Base-by-base conservation (phyloP, 2,113 vertebrate species). In the Gorsachius goisagi region DNA sequence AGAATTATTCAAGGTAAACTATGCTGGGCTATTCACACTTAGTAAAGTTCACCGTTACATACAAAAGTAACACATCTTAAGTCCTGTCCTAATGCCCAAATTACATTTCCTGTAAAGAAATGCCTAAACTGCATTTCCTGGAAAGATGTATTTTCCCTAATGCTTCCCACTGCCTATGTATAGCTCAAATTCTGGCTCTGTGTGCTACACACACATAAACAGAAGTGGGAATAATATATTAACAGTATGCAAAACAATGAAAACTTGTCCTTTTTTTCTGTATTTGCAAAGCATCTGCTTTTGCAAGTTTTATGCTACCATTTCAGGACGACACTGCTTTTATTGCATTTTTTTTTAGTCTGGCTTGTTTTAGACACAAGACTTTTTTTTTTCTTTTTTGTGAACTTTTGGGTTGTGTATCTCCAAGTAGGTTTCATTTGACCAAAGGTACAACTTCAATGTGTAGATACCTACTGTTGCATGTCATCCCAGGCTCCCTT, bases 1-100 rank as follows among this genome's bases (percentile, higher is more conserved):
- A 94, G 98, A 93, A 98, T 98, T 94, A 98, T 98, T 90, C 97
- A 98, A 98, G 98, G 98, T 98, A 98, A 97, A 84, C 64, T 45
- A 37, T 45, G 17, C 9, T 90, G 64, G 77, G 33, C 15, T 76
- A n/a, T 53, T 76, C 0, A 17, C 53, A 68, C 27, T 76, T 33
- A 68, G 11, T 72, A 12, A 86, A 90, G 44, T 53, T 55, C 17
- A 85, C 5, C 7, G 17, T 74, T 77, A 39, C 16, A 27, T 32
- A 41, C 22, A 53, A 22, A 37, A 21, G 2, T 60, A 69, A 33
- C 7, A 28, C 9, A n/a, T 26, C 8, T 47, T 26, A 39, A 79
- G 3, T 79, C 84, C 39, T 71, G 13, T 72, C 30, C 49, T 75
- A 33, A n/a, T 55, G 18, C 23, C 26, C 68, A 50, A 84, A 69